Evolutionary conservation across 2,797 vertebrate species (phyloP).

Genomic region (Aplochiton taeniatus): DNA sequence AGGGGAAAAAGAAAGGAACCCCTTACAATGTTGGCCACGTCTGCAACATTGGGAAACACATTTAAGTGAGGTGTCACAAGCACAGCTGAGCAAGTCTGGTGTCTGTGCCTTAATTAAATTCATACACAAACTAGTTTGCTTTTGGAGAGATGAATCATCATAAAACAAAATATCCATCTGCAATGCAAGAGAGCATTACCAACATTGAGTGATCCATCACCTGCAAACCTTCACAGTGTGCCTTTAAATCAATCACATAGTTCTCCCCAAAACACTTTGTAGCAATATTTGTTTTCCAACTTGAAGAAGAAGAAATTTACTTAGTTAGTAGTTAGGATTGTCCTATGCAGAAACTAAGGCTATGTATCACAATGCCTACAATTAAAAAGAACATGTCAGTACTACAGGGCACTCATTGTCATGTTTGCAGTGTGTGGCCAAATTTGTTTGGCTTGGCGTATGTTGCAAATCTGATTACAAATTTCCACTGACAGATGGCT

Average conservation of each 20-base stretch:
- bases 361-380: neutral
- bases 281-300: conserved; percentile 10
- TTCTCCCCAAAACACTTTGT: neutral
- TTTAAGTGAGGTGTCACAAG: conserved; percentile 42
- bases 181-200: conserved; percentile 25
- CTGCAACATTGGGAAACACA: conserved; percentile 45
- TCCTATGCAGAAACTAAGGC: neutral
- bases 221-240: neutral
- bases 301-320: neutral
- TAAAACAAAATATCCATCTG: conserved; percentile 25
- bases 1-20: conserved; percentile 31
- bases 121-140: conserved; percentile 24
- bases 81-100: conserved; percentile 1
- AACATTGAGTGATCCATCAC: conserved; percentile 31
- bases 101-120: conserved; percentile 38
- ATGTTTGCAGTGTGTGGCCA: neutral
- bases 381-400: no score
- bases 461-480: neutral
- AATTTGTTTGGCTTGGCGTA: neutral
- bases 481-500: neutral
- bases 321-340: neutral
- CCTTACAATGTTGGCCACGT: conserved; percentile 41
- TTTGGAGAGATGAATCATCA: conserved; percentile 40
- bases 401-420: no score
- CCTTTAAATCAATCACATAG: no score